Percentiles rank a stretch among this genome's conserved stretches.
phyloP scores from a whole-genome alignment of 2,113 vertebrate genomes.

The Pterophyllum scalare region DNA sequence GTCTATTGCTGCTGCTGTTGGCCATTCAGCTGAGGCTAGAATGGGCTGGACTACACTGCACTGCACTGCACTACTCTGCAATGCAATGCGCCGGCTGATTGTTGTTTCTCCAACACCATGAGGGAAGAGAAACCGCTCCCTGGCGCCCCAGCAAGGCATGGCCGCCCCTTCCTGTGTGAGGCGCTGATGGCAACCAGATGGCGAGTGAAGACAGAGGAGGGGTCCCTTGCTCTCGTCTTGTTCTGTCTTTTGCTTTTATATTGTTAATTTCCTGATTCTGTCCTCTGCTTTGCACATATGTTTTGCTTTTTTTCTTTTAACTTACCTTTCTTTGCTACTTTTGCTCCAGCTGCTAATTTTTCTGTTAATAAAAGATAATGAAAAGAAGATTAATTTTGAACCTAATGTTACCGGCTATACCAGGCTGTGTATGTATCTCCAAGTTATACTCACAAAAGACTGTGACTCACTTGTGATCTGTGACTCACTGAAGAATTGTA shows the following conservation, averaged over 20 bases:
- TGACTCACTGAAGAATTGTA: slow-evolving; percentile 26
- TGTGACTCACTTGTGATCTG: slow-evolving; percentile 18
- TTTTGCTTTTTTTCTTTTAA: neutral
- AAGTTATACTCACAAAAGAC: slow-evolving; percentile 19
- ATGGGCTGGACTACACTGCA: slow-evolving; percentile 31
- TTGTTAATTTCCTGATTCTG: neutral
- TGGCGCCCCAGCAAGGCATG: slow-evolving; percentile 73
- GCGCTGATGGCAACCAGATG: slow-evolving; percentile 84
- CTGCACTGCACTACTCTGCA: neutral
- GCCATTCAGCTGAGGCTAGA: slow-evolving; percentile 28
- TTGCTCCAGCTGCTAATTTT: neutral
- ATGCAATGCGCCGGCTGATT: slow-evolving; percentile 53
- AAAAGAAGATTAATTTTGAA: neutral
- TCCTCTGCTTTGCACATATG: neutral
- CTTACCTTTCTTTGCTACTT: neutral
- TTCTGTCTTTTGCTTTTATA: slow-evolving; percentile 10
- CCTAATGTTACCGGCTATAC: neutral
- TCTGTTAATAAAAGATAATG: neutral
- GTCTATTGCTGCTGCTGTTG: slow-evolving; percentile 19
- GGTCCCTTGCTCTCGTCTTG: slow-evolving; percentile 29
- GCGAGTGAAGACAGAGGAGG: slow-evolving; percentile 64
- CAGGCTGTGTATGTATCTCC: neutral
- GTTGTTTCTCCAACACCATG: slow-evolving; percentile 71
- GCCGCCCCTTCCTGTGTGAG: slow-evolving; percentile 81
- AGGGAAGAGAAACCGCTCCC: slow-evolving; percentile 75